A percentile compares a stretch with the other conserved stretches of the same genome.
These are phyloP conservation scores for Prionace glauca DNA, from an alignment of 2,797 vertebrate species.

Conservation along the genomic window DNA sequence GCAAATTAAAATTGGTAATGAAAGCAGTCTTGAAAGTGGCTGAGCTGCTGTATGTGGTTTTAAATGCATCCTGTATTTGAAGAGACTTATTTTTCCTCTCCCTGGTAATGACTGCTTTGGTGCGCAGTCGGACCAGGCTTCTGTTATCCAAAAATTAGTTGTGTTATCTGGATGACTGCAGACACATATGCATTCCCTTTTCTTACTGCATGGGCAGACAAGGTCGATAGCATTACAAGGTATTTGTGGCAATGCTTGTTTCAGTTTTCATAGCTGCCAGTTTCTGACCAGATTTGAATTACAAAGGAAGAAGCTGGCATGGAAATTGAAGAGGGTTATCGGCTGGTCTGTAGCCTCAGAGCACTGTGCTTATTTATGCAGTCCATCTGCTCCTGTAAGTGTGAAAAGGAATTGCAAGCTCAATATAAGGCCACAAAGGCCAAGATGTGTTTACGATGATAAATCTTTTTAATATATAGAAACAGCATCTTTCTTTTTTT, in stretches of 20 bases:
- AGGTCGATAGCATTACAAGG: conserved; percentile 86
- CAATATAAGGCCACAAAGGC: conserved; percentile 72
- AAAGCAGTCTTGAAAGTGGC: conserved; percentile 53
- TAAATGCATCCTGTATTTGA: conserved; percentile 64
- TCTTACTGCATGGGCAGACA: conserved; percentile 80
- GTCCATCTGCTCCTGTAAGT: conserved; percentile 78
- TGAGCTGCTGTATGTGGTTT: conserved; percentile 62
- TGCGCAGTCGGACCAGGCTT: conserved; percentile 61
- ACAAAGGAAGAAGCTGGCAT: conserved; percentile 86
- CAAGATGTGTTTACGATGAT: conserved; percentile 72
- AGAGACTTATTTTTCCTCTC: conserved; percentile 65
- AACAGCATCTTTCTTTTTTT: not conserved
- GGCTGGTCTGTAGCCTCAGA: conserved; percentile 79
- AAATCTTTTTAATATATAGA: conserved; percentile 50
- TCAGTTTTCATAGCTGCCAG: conserved; percentile 80
- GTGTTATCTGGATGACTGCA: conserved; percentile 81
- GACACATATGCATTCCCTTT: conserved; percentile 73
- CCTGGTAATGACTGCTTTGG: conserved; percentile 70
- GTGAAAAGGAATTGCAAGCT: conserved; percentile 70
- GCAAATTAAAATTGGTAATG: conserved; percentile 76
- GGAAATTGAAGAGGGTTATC: conserved; percentile 86
- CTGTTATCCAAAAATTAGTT: conserved; percentile 74
- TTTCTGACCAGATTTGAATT: conserved; percentile 80
- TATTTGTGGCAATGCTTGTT: conserved; percentile 83
- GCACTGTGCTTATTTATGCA: conserved; percentile 81